A percentile compares a stretch with the other conserved stretches of the same genome.
phyloP scores from a whole-genome alignment of 2,797 vertebrate species.

The Danio kyathit region DNA sequence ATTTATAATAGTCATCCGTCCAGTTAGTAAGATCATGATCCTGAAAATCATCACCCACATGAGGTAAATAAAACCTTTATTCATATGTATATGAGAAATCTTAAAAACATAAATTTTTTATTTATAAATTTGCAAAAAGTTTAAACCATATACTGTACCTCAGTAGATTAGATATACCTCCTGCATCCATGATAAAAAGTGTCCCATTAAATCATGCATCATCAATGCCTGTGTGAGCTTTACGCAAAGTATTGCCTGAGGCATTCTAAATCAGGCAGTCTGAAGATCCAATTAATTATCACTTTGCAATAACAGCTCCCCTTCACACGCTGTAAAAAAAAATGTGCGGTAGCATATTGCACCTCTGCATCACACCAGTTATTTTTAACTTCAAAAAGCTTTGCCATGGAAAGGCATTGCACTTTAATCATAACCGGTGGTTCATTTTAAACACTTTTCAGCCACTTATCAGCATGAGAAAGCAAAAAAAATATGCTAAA shows the following conservation, averaged over 20 bases:
- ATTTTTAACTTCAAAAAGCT: slow-evolving; percentile 57
- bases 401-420: not conserved
- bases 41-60: too few relatives aligned
- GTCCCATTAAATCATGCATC: slow-evolving; percentile 9
- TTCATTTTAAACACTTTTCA: slow-evolving; percentile 28
- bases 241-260: slow-evolving; percentile 25
- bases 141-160: not conserved
- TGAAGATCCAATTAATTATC: slow-evolving; percentile 51
- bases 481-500: slow-evolving; percentile 42
- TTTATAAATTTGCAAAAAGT: not conserved
- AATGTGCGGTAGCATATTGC: slow-evolving; percentile 48
- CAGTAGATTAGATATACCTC: not conserved
- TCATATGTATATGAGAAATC: not conserved
- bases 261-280: slow-evolving; percentile 46
- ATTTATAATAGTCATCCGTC: too few relatives aligned
- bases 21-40: too few relatives aligned
- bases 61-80: not conserved
- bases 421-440: slow-evolving; percentile 37
- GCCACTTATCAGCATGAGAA: slow-evolving; percentile 35
- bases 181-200: not conserved
- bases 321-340: slow-evolving; percentile 49
- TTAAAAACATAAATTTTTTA: not conserved
- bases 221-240: slow-evolving; percentile 18
- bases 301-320: slow-evolving; percentile 48
- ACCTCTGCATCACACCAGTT: slow-evolving; percentile 55